A percentile compares a stretch with the other conserved stretches of the same genome.
Evolutionary conservation across 2,888 invertebrate genomes (phyloP).

Genomic region (Myopa tessellatipennis): DNA sequence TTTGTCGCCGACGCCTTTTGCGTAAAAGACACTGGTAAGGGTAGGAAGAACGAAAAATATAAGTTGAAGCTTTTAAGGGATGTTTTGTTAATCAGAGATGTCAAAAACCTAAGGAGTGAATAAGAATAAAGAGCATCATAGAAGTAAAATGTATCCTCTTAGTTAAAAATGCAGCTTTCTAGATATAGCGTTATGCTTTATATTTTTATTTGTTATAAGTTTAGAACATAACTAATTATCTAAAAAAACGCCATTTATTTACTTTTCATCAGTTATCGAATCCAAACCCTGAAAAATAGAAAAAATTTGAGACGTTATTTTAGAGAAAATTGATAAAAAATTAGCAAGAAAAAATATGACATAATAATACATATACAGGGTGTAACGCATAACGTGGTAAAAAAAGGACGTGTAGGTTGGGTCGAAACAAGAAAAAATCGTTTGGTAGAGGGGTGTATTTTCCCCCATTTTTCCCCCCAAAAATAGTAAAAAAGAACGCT

Average conservation of each 20-base stretch:
- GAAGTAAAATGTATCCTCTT: too few relatives aligned
- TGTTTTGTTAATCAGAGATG: constrained; percentile 58
- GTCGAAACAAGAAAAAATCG: too few relatives aligned
- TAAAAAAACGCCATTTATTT: constrained; percentile 35
- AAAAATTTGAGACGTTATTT: neutral
- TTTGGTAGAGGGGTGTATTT: too few relatives aligned
- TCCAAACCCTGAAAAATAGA: constrained; percentile 72
- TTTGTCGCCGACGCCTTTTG: constrained; percentile 58
- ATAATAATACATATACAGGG: neutral
- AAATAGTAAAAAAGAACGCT: too few relatives aligned
- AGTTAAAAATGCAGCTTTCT: too few relatives aligned
- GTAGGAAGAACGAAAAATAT: constrained; percentile 33
- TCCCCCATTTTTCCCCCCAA: too few relatives aligned
- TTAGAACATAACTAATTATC: constrained; percentile 27
- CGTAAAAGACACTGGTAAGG: constrained; percentile 47
- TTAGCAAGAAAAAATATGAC: constrained; percentile 3
- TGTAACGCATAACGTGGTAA: too few relatives aligned
- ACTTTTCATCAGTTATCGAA: constrained; percentile 70
- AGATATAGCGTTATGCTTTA: neutral
- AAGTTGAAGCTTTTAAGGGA: constrained; percentile 54
- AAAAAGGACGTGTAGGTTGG: too few relatives aligned
- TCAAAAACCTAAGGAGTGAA: constrained; percentile 31
- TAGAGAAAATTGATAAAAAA: neutral
- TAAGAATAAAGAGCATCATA: constrained; percentile 31
- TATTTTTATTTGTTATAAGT: constrained; percentile 38